Percentiles rank a stretch among this genome's conserved stretches.
These are phyloP conservation scores for Eulemur albifrons DNA, from an alignment of 2,797 vertebrate species.

Conservation along the genomic window DNA sequence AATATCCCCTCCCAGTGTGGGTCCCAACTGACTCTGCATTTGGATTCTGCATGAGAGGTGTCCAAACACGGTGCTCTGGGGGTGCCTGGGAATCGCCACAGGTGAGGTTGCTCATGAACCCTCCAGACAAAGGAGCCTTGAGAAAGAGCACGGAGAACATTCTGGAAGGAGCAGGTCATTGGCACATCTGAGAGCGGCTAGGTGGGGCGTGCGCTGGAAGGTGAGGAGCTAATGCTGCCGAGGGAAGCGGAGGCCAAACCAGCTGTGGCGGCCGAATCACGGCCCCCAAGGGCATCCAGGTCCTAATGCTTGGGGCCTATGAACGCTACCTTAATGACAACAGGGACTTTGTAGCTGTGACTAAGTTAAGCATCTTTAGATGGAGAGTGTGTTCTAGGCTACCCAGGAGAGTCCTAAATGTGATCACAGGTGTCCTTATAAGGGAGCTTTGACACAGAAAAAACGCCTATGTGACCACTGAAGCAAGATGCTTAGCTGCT, in stretches of 20 bases:
- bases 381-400: background rate
- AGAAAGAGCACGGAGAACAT: background rate
- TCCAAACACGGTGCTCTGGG: background rate
- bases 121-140: background rate
- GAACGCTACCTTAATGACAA: background rate
- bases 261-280: accelerated
- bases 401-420: too few species aligned
- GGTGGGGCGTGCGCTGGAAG: background rate
- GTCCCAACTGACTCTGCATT: background rate
- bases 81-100: background rate
- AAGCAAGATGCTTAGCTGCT: background rate
- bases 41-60: background rate
- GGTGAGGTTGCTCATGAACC: background rate
- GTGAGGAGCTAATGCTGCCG: background rate
- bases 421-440: background rate
- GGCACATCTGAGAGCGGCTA: background rate
- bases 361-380: accelerated
- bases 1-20: background rate
- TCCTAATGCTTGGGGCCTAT: background rate
- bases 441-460: background rate
- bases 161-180: background rate
- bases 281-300: accelerated
- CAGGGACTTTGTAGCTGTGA: background rate
- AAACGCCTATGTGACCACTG: background rate
- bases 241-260: background rate